phyloP scores from a whole-genome alignment of 2,113 vertebrate genomes.

The Podarcis raffonei region DNA sequence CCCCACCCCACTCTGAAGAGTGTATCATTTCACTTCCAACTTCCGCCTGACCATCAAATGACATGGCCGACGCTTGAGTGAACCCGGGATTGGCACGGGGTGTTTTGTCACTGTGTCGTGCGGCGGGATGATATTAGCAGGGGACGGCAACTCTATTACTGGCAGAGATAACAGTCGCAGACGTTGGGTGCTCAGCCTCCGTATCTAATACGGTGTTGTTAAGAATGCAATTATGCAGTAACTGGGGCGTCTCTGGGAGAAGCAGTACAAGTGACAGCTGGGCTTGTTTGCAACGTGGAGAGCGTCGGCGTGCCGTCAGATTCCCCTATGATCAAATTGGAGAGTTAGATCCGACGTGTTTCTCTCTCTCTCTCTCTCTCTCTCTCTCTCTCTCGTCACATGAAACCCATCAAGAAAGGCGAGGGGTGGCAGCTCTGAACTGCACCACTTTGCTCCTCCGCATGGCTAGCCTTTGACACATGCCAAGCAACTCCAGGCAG shows the following conservation, averaged over 20 bases:
- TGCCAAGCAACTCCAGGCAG: not conserved
- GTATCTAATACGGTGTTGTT: not conserved
- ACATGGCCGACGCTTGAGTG: not conserved
- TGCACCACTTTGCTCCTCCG: not conserved
- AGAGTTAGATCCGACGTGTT: not conserved
- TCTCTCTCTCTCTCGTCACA: not conserved
- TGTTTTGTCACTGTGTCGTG: not conserved
- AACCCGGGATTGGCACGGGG: not conserved
- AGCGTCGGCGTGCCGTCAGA: not conserved
- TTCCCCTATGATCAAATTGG: not conserved
- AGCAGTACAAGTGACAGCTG: not conserved
- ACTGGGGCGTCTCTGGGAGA: slow-evolving; percentile 1
- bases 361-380: not conserved
- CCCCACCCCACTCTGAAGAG: not conserved
- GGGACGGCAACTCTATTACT: not conserved
- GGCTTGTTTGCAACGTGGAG: not conserved
- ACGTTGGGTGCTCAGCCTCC: not conserved
- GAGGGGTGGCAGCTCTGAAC: not conserved
- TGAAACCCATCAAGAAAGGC: not conserved
- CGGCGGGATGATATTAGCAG: not conserved
- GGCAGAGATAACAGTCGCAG: slow-evolving; percentile 2
- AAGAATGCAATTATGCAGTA: slow-evolving; percentile 17
- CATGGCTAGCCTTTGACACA: not conserved
- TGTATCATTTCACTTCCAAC: not conserved
- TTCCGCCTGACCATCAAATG: not conserved